Evolutionary conservation across 2,113 vertebrate genomes (phyloP).

Genomic region (Rattus rattus): DNA sequence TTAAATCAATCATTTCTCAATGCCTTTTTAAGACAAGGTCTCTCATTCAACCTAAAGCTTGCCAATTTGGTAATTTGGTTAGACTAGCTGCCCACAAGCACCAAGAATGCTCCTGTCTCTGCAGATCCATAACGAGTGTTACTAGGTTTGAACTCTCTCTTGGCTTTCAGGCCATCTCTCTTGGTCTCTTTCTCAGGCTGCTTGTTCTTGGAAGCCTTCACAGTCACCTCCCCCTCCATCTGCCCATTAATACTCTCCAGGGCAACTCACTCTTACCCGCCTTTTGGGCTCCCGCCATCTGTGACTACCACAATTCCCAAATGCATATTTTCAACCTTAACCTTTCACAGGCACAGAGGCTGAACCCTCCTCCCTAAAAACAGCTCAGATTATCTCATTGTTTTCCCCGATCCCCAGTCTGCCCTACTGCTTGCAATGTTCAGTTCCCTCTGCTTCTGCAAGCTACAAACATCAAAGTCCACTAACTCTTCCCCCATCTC

Average conservation of each 20-base stretch:
- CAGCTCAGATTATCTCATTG: not conserved
- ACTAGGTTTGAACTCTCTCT: not conserved
- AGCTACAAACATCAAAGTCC: not conserved
- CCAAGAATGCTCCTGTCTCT: not conserved
- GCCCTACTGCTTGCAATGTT: not conserved
- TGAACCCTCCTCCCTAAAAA: not conserved
- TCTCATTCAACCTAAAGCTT: not conserved
- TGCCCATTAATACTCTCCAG: conserved; percentile 26
- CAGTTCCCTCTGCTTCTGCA: not conserved
- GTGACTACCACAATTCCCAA: not conserved
- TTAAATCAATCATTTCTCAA: not conserved
- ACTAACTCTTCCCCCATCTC: not conserved
- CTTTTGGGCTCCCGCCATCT: conserved; percentile 24
- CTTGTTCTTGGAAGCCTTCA: conserved; percentile 21
- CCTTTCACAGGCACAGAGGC: not conserved
- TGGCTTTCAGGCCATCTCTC: not conserved
- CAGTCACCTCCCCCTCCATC: not conserved
- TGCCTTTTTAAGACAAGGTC: not conserved
- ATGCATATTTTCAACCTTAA: conserved; percentile 13
- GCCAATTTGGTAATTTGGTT: too few relatives aligned
- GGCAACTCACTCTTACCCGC: not conserved
- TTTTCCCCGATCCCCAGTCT: not conserved
- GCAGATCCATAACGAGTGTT: not conserved
- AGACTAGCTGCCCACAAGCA: not conserved
- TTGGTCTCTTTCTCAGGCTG: not conserved